Base-by-base conservation (phyloP, 2,797 vertebrate genomes). In the Microchirus variegatus region DNA sequence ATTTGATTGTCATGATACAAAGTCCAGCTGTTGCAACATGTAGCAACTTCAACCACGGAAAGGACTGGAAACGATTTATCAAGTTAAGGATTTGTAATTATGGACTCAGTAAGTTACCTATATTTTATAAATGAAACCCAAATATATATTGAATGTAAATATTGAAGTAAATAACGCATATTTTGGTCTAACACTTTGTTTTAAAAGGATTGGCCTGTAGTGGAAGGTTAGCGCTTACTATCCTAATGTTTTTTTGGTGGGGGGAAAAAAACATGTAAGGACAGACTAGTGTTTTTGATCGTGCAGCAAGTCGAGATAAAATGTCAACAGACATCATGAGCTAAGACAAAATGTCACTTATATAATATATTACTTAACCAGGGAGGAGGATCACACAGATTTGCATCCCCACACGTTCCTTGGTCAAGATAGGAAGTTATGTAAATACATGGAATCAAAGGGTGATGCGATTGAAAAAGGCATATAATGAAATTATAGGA, bases 1-100 rank as follows among this genome's bases (percentile, higher is more conserved):
- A 50, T 81, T 74, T 77, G 36, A 86, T 52, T 88, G 81, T 83
- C 87, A 78, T 73, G 59, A 83, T 83, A 77, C 89, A 92, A 94
- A 92, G 91, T 93, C 87, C 91, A 79, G 57, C 10, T 83, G 69
- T 87, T 83, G 76, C 84, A 88, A 52, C 51, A 56, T 77, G 64
- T 26, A 60, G 1, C 49, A 67, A 66, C 70, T 74, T 75, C 55
- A 63, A 59, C 67, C 53, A 73, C 66, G 38, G 73, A 86, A 77
- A 63, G 36, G 31, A 79, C 57, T 38, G 59, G 51, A 77, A 70
- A 75, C 52, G 66, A 81, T 75, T 80, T 66, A 55, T 77, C 42
- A 15, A 57, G 62, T 66, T 56, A 77, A 72, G 59, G 59, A 85
- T 50, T 61, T 77, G 13, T 75, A 78, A 67, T 38, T 41, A 55